Base-by-base conservation (phyloP, 2,888 invertebrate species). In the Harpalus rufipes region DNA sequence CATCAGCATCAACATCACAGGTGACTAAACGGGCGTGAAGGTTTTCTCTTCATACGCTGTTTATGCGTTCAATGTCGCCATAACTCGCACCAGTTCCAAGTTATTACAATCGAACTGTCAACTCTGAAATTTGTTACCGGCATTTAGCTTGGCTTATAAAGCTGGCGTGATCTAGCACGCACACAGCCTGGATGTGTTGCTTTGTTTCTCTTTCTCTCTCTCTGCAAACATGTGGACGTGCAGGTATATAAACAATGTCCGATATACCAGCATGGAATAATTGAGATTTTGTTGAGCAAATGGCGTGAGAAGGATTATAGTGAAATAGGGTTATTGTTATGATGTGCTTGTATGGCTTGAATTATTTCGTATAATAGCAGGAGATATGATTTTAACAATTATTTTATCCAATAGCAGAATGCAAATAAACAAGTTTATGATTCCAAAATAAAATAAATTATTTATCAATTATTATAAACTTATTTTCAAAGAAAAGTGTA, bases 51-150 rank as follows among this genome's bases (percentile, higher is more conserved):
- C 21, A 74, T 14, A 18, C 44, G 14, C 72, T 8, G 72, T 74
- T 74, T 74, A 74, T 74, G 80, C 44, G 80, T 63, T 44, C 72
- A 41, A 74, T 74, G 72, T 74, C 51, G 81, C 68, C 56, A 81
- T 81, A 81, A 81, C 68, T 81, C 68, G 51, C 44, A 25, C 68
- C 51, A 65, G 68, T 21, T 21, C 78, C 81, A 68, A 81, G 83
- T 83, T 83, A 83, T 83, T 83, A 76, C 83, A 76, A 76, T 74
- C 83, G 83, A 83, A 83, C 83, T 83, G 83, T 83, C 83, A 83
- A 83, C 83, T 83, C 59, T 58, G 74, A 83, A 76, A 83, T 83
- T 83, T 83, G 83, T 76, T 83, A 83, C 83, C 74, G 76, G 61
- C 83, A 83, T 83, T 83, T 83, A 83, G 76, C 76, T 61, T 76